Base-by-base conservation (phyloP, 23 tunicate species). In the Halocynthia roretzi region DNA sequence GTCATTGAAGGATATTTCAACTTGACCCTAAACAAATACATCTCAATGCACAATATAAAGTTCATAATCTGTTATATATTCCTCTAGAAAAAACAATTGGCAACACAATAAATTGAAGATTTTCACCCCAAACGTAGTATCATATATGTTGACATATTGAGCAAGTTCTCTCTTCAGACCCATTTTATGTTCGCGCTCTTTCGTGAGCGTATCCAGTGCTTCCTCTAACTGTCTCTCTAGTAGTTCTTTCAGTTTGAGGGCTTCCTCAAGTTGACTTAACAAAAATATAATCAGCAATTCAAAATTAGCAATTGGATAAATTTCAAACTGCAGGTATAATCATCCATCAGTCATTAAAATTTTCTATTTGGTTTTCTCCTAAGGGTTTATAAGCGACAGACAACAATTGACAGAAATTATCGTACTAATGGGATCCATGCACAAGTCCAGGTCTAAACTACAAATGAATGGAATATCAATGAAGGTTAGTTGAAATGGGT, bases 221-320 rank as follows among this genome's bases (percentile, higher is more conserved):
- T 92, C 87, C 21, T 92, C 91, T 20, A 92, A 61, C 61, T 92
- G 98, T 12, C 82, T 66, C 70, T 85, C 98, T 4, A 92, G 78
- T 10, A 92, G 52, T 18, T 92, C 98, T 63, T 92, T 92, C 50
- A 92, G 66, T 23, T 83, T 82, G 19, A 82, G 21, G 5, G 87
- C 76, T 69, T 92, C 98, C 75, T 91, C 97, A 31, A 91, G 52
- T 74, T 91, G 90, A 73, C 97, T 91, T 67, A 5, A 83, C 44
- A 23, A 69, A 20, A 61, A 31, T 31, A 31, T 31, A 31, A 58
- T 17, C 17, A n/a, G 64, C 64, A 58, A 14, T 2, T 15, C n/a
- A 2, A 58, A 58, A 58, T 58, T 58, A 58, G 64, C 17, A n/a
- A n/a, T n/a, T 14, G 17, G 64, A n/a, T 1, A 15, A 58, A 58